Base-by-base conservation (phyloP, 2,113 vertebrate genomes). In the Platichthys stellatus region DNA sequence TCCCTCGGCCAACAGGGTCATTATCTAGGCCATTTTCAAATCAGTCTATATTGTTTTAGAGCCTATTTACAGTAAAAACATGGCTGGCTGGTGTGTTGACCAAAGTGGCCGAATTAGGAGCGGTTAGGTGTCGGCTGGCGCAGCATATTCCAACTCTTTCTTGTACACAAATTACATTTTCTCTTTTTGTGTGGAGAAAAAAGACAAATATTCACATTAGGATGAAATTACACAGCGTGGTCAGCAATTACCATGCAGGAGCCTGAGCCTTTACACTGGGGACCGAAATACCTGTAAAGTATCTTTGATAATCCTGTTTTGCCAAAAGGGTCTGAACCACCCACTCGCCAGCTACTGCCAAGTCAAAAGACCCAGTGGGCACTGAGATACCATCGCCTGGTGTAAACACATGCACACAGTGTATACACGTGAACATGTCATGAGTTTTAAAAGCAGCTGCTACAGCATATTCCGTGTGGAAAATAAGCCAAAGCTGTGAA, bases 21-120 rank as follows among this genome's bases (percentile, higher is more conserved):
- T 91, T 89, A 92, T 79, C 73, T 54, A 14, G 66, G 78, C 60
- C 81, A 65, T 86, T 92, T 91, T 86, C 83, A 88, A 90, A 90
- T 92, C 86, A 89, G 80, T 59, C 53, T 67, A 49, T 81, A 88
- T 92, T 88, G 90, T 91, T 89, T 67, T 72, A 57, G 72, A 81
- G 31, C 71, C 72, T 35, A 38, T 74, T 81, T 81, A 78, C 56
- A 74, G 61, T 66, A 17, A 54, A 69, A 77, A 38, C 13, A 70
- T 2, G 31, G 31, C 56, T 66, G 28, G 67, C 60, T 65, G 47
- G 24, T 75, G 53, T 59, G 63, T 74, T 82, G 74, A 68, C 54
- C 74, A 80, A 83, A 62, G 74, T 72, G 74, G 31, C 24, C 14
- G 70, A 81, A 81, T 74, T 38, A 60, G 61, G 20, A 43, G 68